A percentile compares a stretch with the other conserved stretches of the same genome.
phyloP scores from a whole-genome alignment of 2,113 vertebrate genomes.

The Raphicerus campestris region DNA sequence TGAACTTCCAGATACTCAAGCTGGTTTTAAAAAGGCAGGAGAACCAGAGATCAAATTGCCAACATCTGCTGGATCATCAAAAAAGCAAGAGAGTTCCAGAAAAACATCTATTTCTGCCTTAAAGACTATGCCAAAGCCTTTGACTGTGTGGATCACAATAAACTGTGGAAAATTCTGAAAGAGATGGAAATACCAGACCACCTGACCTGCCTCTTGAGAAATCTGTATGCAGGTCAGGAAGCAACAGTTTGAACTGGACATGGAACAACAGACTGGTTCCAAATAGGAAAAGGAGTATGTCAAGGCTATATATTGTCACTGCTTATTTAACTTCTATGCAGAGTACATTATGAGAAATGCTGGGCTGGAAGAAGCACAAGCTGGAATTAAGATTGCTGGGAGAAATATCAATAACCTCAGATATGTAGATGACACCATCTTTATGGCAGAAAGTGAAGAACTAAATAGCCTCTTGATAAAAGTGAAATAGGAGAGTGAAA shows the following conservation, averaged over 20 bases:
- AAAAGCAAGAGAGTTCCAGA: too few species aligned
- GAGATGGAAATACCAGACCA: neutral
- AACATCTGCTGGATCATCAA: too few species aligned
- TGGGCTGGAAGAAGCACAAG: neutral
- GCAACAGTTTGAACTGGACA: neutral
- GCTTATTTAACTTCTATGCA: neutral
- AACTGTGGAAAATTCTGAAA: neutral
- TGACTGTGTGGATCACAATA: too few species aligned
- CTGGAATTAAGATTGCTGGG: neutral
- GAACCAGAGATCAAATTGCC: too few species aligned
- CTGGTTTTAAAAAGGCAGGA: too few species aligned
- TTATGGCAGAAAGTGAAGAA: neutral
- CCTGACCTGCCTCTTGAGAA: neutral
- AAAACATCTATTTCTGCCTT: too few species aligned
- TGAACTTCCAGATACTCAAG: too few species aligned
- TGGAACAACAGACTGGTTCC: neutral
- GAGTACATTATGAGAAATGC: neutral
- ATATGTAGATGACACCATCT: neutral
- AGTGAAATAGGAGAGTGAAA: neutral
- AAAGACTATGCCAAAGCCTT: too few species aligned
- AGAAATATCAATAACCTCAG: neutral
- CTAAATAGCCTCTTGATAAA: neutral
- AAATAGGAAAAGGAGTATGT: neutral
- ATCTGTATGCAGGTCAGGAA: neutral
- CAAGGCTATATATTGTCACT: neutral